Conservation (phyloP, 2,113 vertebrate species). For the Eurystomus gularis region DNA sequence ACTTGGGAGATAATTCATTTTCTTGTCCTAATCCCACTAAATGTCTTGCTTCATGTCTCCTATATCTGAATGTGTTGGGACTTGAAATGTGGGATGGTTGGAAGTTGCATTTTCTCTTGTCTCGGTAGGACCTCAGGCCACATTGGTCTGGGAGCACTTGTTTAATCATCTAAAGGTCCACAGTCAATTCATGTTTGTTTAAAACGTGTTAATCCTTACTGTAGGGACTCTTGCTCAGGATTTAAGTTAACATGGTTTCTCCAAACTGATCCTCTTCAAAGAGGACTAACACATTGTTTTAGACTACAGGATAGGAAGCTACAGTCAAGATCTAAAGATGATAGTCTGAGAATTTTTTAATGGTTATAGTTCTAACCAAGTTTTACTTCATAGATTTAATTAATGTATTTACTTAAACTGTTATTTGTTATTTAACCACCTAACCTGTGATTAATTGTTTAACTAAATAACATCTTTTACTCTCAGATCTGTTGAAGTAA, state of each 20-base stretch:
- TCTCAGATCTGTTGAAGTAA: neutral
- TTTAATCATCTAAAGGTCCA: neutral
- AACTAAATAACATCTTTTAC: neutral
- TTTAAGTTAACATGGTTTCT: neutral
- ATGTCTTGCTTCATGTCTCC: neutral
- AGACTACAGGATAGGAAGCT: neutral
- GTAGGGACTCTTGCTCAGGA: neutral
- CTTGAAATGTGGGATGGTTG: neutral
- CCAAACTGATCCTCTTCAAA: neutral
- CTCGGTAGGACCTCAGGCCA: neutral
- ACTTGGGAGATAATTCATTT: neutral
- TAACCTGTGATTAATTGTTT: neutral
- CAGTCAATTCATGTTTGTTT: neutral
- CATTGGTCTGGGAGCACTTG: neutral
- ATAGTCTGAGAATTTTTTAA: neutral
- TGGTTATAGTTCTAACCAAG: neutral
- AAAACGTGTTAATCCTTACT: neutral
- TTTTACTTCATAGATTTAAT: neutral
- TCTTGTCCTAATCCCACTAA: neutral
- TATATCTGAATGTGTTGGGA: neutral
- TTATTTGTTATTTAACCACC: neutral
- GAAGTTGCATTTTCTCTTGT: neutral
- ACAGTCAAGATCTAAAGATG: neutral
- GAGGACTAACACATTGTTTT: neutral
- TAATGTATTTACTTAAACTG: neutral